phyloP scores from a whole-genome alignment of 2,797 vertebrate genomes.

The Silurus lanzhouensis region DNA sequence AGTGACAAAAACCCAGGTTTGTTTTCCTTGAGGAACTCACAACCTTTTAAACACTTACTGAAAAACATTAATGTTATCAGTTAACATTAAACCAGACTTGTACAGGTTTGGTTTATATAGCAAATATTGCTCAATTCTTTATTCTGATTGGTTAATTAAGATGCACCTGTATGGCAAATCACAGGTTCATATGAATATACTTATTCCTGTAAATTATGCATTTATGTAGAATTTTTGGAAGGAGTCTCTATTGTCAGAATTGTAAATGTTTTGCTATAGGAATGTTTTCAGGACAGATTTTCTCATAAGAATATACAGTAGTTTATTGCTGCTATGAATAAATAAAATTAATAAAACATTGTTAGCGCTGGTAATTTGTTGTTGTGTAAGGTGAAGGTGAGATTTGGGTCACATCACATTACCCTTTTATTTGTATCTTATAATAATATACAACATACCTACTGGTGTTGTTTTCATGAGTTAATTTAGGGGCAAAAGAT shows the following conservation, averaged over 20 bases:
- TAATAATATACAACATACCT: neutral
- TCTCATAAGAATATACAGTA: neutral
- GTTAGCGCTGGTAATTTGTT: neutral
- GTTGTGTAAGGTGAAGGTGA: neutral
- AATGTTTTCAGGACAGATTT: neutral
- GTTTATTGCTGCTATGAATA: neutral
- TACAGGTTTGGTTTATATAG: neutral
- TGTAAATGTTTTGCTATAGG: neutral
- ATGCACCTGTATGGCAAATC: neutral
- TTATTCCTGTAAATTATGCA: no score
- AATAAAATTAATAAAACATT: neutral
- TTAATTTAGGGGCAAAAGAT: neutral
- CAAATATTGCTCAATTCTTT: neutral
- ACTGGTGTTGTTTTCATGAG: neutral
- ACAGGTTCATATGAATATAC: neutral
- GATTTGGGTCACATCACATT: neutral
- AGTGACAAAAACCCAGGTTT: constrained; percentile 13
- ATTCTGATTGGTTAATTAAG: neutral
- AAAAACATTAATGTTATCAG: neutral
- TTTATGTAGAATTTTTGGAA: neutral
- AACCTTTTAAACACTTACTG: neutral
- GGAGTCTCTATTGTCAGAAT: neutral
- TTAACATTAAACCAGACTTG: neutral
- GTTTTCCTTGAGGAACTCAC: neutral
- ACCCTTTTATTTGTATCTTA: neutral